Base-by-base conservation (phyloP, 2,113 vertebrate species). In the Nematolebias whitei region DNA sequence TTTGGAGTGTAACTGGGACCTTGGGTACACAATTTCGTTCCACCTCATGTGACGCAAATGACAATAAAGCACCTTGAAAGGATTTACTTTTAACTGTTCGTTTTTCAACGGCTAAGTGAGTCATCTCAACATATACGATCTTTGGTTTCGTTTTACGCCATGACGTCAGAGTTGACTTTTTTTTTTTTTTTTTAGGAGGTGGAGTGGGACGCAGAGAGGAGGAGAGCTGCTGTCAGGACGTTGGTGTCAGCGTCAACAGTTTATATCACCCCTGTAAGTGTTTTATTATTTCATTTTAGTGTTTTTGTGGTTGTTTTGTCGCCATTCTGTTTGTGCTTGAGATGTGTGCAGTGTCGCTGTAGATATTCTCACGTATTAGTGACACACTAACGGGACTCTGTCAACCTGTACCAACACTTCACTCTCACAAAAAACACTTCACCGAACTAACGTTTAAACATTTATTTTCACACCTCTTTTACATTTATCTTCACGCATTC, bases 361-460 rank as follows among this genome's bases (percentile, higher is more conserved):
- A 11, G 56, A 71, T 77, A 29, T 82, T 63, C 39, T 39, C 63
- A 58, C 56, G 54, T 52, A 51, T 52, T 55, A 50, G 41, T 63
- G 68, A 74, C 71, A 77, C 73, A 76, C 38, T 79, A 73, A 80
- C 79, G 66, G 82, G 64, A 85, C 89, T n/a, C n/a, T 82, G 85
- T 79, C 77, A 78, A 71, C 68, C 81, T 49, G 75, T 52, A 76
- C 77, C 58, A 63, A 45, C 54, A 73, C 67, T n/a, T n/a, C 63
- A 35, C 9, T 8, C 10, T 32, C 70, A 48, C 8, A 15, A 12
- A 49, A 23, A 47, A 20, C 43, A 22, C 56, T 13, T 1, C 22
- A 7, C 22, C 32, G 7, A 41, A 35, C 22, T 22, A 45, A 61
- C 62, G 32, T 62, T 26, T 56, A 1, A 15, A 3, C 12, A 5